Evolutionary conservation across 2,888 invertebrate species (phyloP).

Genomic region (Tuberolachnus salignus): DNA sequence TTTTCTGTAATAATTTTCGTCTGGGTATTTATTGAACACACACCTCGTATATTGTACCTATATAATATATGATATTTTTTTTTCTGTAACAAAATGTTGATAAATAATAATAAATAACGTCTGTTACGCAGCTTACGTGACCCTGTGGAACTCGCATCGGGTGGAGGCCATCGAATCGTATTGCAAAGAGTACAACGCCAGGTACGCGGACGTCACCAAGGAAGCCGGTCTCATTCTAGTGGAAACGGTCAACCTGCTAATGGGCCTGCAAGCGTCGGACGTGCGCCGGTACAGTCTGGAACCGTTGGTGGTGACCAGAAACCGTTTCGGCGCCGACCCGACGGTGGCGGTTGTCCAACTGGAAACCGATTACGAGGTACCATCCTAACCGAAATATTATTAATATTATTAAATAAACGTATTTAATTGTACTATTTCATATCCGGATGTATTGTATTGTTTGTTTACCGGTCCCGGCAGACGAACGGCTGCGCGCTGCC

Average conservation of each 20-base stretch:
- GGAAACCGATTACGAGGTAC: slow-evolving; percentile 22
- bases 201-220: slow-evolving; percentile 57
- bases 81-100: no score
- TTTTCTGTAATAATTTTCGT: no score
- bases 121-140: slow-evolving; percentile 52
- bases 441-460: neutral
- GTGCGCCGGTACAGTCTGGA: slow-evolving; percentile 40
- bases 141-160: slow-evolving; percentile 58
- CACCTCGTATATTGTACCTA: no score
- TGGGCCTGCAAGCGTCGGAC: slow-evolving; percentile 32
- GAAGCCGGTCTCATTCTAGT: slow-evolving; percentile 58
- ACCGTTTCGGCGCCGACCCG: slow-evolving; percentile 39
- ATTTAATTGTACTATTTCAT: no score
- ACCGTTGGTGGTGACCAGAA: slow-evolving; percentile 39
- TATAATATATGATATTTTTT: no score
- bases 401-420: no score
- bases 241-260: slow-evolving; percentile 39
- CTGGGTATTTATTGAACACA: no score
- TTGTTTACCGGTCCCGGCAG: neutral
- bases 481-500: slow-evolving; percentile 25
- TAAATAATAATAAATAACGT: no score
- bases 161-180: slow-evolving; percentile 58
- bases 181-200: slow-evolving; percentile 57
- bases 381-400: no score
- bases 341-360: slow-evolving; percentile 34